phyloP scores from a whole-genome alignment of 2,113 vertebrate genomes.

The Thymallus thymallus region DNA sequence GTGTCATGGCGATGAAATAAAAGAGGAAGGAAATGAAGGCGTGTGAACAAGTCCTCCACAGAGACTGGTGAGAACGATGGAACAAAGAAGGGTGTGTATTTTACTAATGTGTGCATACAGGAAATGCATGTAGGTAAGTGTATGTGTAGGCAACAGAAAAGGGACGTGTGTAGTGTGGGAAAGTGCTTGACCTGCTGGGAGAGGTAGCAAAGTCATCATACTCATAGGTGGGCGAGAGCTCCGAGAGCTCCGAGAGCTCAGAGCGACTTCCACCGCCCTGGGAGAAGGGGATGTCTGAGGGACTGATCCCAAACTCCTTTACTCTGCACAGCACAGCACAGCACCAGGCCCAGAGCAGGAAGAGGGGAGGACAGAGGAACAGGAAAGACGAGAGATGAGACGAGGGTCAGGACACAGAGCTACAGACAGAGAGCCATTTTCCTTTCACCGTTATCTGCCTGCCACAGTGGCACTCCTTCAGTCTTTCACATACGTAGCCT shows the following conservation, averaged over 20 bases:
- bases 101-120: not conserved
- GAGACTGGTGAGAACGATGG: not conserved
- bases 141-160: not conserved
- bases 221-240: constrained; percentile 93
- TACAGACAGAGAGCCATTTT: not conserved
- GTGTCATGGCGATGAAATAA: constrained; percentile 36
- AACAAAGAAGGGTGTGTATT: constrained; percentile 36
- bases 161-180: not conserved
- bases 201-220: constrained; percentile 94
- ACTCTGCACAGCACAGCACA: constrained; percentile 88
- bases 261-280: constrained; percentile 92
- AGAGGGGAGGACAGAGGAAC: not conserved
- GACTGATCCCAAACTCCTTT: constrained; percentile 99
- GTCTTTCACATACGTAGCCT: not conserved
- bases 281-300: constrained; percentile 99
- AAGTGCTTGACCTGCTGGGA: constrained; percentile 79
- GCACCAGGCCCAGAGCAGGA: constrained; percentile 42
- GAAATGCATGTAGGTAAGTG: not conserved
- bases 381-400: not conserved
- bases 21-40: not conserved
- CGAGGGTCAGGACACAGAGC: not conserved
- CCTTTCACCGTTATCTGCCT: not conserved
- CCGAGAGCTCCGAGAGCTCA: constrained; percentile 86
- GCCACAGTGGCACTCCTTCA: too few relatives aligned
- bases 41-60: not conserved